Base-by-base conservation (phyloP, 2,797 vertebrate genomes). In the Pampus argenteus region DNA sequence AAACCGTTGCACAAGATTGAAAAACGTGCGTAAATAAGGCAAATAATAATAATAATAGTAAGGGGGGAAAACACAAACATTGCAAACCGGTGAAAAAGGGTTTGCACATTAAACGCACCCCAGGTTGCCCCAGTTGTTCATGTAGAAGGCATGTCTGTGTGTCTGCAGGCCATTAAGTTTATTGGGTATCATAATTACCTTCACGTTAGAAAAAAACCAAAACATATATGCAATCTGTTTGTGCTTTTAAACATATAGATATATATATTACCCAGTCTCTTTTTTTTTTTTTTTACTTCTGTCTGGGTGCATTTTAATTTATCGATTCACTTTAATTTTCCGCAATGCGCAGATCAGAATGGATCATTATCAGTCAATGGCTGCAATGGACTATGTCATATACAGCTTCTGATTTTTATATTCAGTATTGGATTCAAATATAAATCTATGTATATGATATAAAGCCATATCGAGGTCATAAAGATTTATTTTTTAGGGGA, bases 261-360 rank as follows among this genome's bases (percentile, higher is more conserved):
- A 11, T 3, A 11, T 3, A 4, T n/a, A 9, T 9, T 56, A 31
- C 0, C 18, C 3, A 25, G 11, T 20, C 4, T 7, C 14, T 29
- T 28, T 29, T 18, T 28, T 23, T 51, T 11, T 22, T 18, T 29
- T 28, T 29, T 18, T 28, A 28, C 57, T 11, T 22, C 34, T 45
- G 14, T 2, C 17, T 34, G 49, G 10, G 4, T 48, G 3, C 38
- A 34, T n/a, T n/a, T n/a, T 29, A 11, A 3, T 14, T 61, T 14
- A 54, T 42, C 2, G 18, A 56, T n/a, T 48, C 20, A 56, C 56
- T 65, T 74, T 82, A 66, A 67, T 45, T 57, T 63, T 54, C 42
- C 55, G 2, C 57, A 55, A 50, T 20, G 22, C 45, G 9, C 55
- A 23, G 6, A 47, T 60, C 13, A 10, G 4, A 20, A n/a, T 45